Conservation (phyloP, 2,113 vertebrate genomes). For the Erpornis zantholeuca region DNA sequence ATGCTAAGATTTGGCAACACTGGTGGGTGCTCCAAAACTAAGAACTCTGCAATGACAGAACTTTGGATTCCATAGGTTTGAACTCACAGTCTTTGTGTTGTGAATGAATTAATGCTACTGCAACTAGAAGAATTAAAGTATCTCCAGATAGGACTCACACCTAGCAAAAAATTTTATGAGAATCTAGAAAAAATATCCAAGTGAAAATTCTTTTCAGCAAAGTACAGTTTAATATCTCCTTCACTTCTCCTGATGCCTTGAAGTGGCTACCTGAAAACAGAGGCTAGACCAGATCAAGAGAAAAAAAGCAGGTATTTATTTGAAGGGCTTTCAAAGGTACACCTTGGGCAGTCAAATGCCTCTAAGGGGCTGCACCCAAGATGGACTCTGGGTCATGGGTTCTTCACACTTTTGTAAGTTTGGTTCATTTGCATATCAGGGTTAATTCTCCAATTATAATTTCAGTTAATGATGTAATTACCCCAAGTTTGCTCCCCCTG, state of each 20-base stretch:
- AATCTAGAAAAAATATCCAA: background rate
- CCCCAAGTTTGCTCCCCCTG: background rate
- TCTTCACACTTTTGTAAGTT: background rate
- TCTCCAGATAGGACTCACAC: background rate
- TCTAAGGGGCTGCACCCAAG: background rate
- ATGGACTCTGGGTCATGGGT: rapidly evolving
- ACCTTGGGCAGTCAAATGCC: no score
- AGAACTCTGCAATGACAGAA: background rate
- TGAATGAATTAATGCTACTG: background rate
- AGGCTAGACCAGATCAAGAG: background rate
- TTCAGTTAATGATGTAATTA: background rate
- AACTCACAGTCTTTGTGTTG: background rate
- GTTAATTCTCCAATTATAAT: background rate
- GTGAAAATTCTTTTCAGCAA: background rate
- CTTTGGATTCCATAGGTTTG: background rate
- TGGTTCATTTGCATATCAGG: background rate
- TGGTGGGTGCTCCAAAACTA: background rate
- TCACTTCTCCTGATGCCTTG: background rate
- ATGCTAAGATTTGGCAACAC: background rate
- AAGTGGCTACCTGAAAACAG: background rate
- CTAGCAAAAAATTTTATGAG: background rate
- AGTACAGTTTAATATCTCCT: background rate
- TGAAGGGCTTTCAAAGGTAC: background rate
- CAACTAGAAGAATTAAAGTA: background rate
- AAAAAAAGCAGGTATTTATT: background rate